Conservation (phyloP, 1,140 invertebrate genomes). For the Nephotettix cincticeps region DNA sequence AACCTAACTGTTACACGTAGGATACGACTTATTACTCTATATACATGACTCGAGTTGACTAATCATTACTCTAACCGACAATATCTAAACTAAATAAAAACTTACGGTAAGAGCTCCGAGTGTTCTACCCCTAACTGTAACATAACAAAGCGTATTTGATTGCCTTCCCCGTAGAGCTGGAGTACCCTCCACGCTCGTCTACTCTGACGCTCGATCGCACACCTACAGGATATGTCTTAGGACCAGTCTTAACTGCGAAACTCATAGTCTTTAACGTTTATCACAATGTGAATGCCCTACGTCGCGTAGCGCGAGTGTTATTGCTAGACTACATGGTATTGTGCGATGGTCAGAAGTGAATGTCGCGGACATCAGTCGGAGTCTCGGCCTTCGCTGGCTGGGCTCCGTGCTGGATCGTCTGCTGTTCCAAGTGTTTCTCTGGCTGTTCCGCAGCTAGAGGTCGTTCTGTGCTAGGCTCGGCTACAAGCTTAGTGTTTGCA, state of each 20-base stretch:
- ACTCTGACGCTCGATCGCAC: neutral
- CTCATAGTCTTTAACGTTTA: constrained; percentile 25
- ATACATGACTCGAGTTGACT: constrained; percentile 36
- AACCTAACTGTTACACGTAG: constrained; percentile 23
- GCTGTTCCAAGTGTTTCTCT: constrained; percentile 37
- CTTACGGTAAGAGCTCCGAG: constrained; percentile 10
- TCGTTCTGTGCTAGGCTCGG: constrained; percentile 33
- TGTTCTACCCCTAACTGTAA: constrained; percentile 15
- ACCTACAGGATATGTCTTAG: constrained; percentile 35
- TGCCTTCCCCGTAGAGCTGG: constrained; percentile 53
- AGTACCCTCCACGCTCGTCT: neutral
- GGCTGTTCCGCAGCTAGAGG: constrained; percentile 27
- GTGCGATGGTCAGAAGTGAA: constrained; percentile 70
- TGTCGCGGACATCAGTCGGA: constrained; percentile 75
- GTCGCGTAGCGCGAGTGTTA: constrained; percentile 10
- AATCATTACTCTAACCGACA: constrained; percentile 22
- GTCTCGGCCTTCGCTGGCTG: constrained; percentile 69
- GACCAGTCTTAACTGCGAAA: constrained; percentile 34
- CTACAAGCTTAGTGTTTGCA: neutral
- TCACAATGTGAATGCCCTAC: constrained; percentile 4
- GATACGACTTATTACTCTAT: constrained; percentile 17
- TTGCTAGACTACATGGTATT: constrained; percentile 14
- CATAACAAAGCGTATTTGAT: constrained; percentile 54
- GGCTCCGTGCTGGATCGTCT: constrained; percentile 43
- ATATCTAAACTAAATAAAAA: neutral